Conservation (phyloP, 2,797 vertebrate genomes). For the Mormyrops attenuatus region DNA sequence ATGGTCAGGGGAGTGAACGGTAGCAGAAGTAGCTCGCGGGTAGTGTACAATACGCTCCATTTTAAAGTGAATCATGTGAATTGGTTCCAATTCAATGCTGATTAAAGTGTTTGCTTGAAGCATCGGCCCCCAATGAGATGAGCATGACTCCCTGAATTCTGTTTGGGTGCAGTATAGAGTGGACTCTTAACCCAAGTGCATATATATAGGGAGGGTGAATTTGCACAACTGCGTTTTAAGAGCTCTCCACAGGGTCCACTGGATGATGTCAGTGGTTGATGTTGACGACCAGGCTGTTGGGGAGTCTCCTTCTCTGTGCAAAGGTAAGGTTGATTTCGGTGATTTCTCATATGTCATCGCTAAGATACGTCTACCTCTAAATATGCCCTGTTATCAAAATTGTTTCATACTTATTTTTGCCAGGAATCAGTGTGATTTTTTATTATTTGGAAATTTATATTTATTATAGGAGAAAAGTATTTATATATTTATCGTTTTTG, state of each 20-base stretch:
- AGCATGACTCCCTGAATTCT: constrained; percentile 42
- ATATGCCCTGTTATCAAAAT: not conserved
- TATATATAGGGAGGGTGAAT: constrained; percentile 41
- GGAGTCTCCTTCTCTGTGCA: constrained; percentile 23
- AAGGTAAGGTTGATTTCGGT: constrained; percentile 38
- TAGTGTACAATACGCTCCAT: constrained; percentile 48
- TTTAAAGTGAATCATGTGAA: constrained; percentile 50
- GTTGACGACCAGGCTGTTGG: constrained; percentile 25
- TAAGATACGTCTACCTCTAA: not conserved
- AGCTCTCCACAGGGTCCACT: not conserved
- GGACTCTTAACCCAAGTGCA: constrained; percentile 32
- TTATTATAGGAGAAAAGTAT: not conserved
- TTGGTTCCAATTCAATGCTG: constrained; percentile 50
- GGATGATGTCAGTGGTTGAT: constrained; percentile 43
- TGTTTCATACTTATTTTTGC: not conserved
- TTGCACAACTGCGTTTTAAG: constrained; percentile 10
- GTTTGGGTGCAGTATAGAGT: constrained; percentile 43
- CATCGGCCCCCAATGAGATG: constrained; percentile 44
- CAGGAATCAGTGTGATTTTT: not conserved
- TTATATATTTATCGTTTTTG: not conserved
- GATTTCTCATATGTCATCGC: not conserved
- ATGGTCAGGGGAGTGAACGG: constrained; percentile 58
- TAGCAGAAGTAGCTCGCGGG: constrained; percentile 45
- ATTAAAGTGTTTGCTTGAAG: constrained; percentile 53
- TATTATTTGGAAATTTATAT: not conserved